Conservation (phyloP, 2,797 vertebrate species). For the Sciaenops ocellatus region DNA sequence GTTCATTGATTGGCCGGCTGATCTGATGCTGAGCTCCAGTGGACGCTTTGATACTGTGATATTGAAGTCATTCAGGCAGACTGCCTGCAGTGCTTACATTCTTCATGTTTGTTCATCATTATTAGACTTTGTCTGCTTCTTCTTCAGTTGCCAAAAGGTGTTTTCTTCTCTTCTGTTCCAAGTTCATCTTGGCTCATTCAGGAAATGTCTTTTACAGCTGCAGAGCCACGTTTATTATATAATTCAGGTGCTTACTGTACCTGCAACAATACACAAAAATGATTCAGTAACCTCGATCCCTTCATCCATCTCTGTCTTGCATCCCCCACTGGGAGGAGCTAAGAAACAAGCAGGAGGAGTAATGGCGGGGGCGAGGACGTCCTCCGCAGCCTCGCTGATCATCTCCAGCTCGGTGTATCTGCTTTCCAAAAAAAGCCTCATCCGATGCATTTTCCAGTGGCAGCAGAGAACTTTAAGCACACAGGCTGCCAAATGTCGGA, state of each 20-base stretch:
- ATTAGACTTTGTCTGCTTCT: not conserved
- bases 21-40: not conserved
- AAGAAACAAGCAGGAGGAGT: not conserved
- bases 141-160: not conserved
- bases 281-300: not conserved
- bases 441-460: conserved; percentile 25
- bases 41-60: not conserved
- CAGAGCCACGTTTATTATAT: not conserved
- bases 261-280: fast-evolving
- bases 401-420: not conserved
- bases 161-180: not conserved
- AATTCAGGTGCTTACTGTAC: not conserved
- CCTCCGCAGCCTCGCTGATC: conserved; percentile 6
- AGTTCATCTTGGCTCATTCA: not conserved
- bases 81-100: not conserved
- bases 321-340: not conserved
- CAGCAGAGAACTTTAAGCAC: conserved; percentile 22
- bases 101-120: not conserved
- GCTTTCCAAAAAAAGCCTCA: conserved; percentile 11
- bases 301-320: not conserved
- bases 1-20: conserved; percentile 1
- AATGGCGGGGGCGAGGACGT: not conserved
- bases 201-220: not conserved
- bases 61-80: not conserved
- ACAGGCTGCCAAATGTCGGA: conserved; percentile 23